Evolutionary conservation across 1,140 invertebrate genomes (phyloP).

Genomic region (Coenobita brevimanus): DNA sequence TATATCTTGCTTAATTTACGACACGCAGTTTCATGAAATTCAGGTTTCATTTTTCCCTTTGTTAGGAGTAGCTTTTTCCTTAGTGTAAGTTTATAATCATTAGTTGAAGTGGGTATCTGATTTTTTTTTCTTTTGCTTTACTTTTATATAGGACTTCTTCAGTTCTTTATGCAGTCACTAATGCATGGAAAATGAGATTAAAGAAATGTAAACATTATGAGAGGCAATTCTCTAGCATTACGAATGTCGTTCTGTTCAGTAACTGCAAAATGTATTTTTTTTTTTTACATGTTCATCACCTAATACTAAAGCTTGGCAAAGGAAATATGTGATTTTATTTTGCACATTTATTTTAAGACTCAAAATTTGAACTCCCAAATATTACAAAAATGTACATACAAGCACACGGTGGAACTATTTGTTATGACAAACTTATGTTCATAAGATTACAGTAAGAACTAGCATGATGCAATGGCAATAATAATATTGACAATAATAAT

Average conservation of each 20-base stretch:
- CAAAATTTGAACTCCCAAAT: slow-evolving; percentile 67
- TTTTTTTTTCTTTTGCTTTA: too few species aligned
- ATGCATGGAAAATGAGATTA: too few species aligned
- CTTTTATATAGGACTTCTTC: too few species aligned
- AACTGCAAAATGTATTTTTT: background rate
- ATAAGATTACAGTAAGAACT: slow-evolving; percentile 61
- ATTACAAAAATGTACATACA: slow-evolving; percentile 67
- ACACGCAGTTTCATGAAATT: too few species aligned
- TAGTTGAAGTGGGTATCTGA: too few species aligned
- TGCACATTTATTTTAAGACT: slow-evolving; percentile 67
- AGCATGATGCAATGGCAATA: slow-evolving; percentile 58
- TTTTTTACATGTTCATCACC: background rate
- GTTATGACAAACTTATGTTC: slow-evolving; percentile 60
- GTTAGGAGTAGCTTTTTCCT: too few species aligned
- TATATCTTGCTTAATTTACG: too few species aligned
- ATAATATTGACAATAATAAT: slow-evolving; percentile 52
- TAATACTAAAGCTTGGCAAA: background rate
- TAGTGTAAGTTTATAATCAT: too few species aligned
- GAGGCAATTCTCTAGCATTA: too few species aligned
- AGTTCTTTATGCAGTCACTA: too few species aligned
- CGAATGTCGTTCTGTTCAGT: background rate
- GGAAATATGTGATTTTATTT: slow-evolving; percentile 28
- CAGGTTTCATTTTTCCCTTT: too few species aligned
- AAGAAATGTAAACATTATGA: too few species aligned
- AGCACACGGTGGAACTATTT: slow-evolving; percentile 65